Conservation (phyloP, 2,888 invertebrate species). For the Lasius platythorax region DNA sequence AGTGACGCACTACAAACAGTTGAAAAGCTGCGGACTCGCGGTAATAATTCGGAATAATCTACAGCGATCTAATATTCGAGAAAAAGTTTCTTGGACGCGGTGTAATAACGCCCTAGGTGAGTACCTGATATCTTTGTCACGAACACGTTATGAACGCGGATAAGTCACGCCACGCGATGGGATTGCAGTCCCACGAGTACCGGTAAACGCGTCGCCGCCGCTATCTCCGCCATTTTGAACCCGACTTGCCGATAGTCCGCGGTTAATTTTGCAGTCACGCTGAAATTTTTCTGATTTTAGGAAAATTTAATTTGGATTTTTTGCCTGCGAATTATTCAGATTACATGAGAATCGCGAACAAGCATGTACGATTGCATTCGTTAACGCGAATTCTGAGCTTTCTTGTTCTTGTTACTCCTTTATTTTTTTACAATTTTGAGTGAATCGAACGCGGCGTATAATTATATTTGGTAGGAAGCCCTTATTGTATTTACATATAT, state of each 20-base stretch:
- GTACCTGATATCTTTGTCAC: background rate
- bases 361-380: background rate
- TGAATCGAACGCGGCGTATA: no score
- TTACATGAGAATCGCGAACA: background rate
- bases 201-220: constrained; percentile 1
- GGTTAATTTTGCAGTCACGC: background rate
- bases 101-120: background rate
- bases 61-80: background rate
- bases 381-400: background rate
- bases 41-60: background rate
- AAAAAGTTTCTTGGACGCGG: background rate
- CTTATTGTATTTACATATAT: no score
- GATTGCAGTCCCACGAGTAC: background rate
- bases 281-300: background rate
- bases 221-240: constrained; percentile 21
- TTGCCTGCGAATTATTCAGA: background rate
- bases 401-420: background rate
- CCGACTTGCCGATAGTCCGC: background rate
- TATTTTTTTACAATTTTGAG: background rate
- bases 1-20: constrained; percentile 36
- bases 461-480: no score
- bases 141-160: background rate
- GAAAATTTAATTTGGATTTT: no score
- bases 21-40: background rate
- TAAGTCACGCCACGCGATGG: background rate